Evolutionary conservation across 2,113 vertebrate genomes (phyloP).

Genomic region (Malaclemys terrapin): DNA sequence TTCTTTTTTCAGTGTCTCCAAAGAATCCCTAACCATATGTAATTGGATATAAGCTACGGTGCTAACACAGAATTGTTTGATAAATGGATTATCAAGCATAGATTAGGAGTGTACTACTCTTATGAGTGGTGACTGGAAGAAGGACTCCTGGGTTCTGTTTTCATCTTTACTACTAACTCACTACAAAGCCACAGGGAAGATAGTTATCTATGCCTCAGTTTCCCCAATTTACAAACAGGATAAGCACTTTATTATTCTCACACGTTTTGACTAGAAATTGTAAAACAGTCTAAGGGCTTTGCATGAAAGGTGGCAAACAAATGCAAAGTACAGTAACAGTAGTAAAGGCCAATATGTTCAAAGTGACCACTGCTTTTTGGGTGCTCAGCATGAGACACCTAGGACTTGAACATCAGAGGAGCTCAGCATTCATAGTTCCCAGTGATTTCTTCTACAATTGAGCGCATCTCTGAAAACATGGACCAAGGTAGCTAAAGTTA

Average conservation of each 20-base stretch:
- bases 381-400: background rate
- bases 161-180: background rate
- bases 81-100: background rate
- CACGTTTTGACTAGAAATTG: background rate
- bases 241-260: background rate
- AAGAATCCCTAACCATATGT: background rate
- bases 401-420: background rate
- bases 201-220: background rate
- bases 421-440: background rate
- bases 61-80: background rate
- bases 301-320: background rate
- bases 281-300: background rate
- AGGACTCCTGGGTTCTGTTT: background rate
- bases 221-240: fast-evolving
- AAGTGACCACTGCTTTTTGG: background rate
- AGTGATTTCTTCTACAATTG: background rate
- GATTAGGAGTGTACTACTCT: background rate
- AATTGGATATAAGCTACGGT: background rate
- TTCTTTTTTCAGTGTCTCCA: conserved; percentile 1
- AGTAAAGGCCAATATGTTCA: background rate
- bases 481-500: background rate
- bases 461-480: background rate
- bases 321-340: background rate
- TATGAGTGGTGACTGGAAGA: background rate
- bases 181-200: background rate